Conservation (phyloP, 2,888 invertebrate species). For the Philhelius pedissequus region DNA sequence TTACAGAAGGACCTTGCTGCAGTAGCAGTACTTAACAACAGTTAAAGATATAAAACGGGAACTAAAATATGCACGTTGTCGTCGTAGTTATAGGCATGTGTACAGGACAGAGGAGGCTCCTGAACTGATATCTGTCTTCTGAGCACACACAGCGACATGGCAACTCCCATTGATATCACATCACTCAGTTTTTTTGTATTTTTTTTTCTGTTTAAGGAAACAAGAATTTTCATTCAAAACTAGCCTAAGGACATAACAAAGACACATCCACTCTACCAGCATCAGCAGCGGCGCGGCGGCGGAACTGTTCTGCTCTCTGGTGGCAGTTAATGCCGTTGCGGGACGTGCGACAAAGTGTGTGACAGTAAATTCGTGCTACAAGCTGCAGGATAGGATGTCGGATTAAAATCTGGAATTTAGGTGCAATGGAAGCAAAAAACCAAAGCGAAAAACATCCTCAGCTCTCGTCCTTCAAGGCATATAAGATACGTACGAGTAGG, state of each 20-base stretch:
- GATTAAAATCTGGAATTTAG: conserved; percentile 67
- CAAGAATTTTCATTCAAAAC: conserved; percentile 67
- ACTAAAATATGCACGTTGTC: conserved; percentile 56
- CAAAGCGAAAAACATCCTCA: conserved; percentile 54
- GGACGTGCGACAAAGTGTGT: conserved; percentile 47
- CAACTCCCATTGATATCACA: conserved; percentile 67
- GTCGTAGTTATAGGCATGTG: too few species aligned
- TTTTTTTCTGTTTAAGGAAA: too few species aligned
- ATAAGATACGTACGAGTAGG: too few species aligned
- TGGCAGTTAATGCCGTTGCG: conserved; percentile 41
- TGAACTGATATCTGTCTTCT: conserved; percentile 32
- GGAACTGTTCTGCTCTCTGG: conserved; percentile 50
- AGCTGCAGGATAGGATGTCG: conserved; percentile 61
- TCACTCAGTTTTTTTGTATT: conserved; percentile 66
- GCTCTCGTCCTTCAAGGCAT: conserved; percentile 54
- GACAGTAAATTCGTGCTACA: conserved; percentile 59
- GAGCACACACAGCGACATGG: conserved; percentile 44
- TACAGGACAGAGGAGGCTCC: not conserved
- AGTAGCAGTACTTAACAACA: conserved; percentile 57
- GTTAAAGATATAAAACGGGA: conserved; percentile 64
- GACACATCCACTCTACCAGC: conserved; percentile 50
- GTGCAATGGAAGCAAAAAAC: conserved; percentile 50
- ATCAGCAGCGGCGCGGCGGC: too few species aligned
- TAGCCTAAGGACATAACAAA: conserved; percentile 66
- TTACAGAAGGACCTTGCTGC: conserved; percentile 31